phyloP scores from a whole-genome alignment of 2,113 vertebrate species.

The Brevimyrus niger region DNA sequence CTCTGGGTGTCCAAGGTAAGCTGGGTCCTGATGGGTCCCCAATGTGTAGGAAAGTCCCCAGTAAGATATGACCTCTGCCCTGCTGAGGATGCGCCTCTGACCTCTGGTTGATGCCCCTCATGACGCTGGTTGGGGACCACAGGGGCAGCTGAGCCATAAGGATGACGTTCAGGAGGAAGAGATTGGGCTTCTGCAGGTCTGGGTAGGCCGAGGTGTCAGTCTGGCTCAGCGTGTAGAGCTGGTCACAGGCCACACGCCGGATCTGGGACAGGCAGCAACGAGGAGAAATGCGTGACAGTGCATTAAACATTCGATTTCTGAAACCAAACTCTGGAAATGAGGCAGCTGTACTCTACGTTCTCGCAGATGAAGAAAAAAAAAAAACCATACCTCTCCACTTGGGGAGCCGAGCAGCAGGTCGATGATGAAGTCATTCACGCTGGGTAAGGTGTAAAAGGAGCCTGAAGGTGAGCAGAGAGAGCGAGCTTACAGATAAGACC shows the following conservation, averaged over 20 bases:
- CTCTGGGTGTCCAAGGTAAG: background rate
- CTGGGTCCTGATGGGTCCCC: background rate
- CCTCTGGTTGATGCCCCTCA: slow-evolving; percentile 98
- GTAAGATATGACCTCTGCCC: background rate
- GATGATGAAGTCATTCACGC: slow-evolving; percentile 93
- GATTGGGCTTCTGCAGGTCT: slow-evolving; percentile 90
- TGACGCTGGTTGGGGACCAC: slow-evolving; percentile 95
- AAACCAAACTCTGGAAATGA: background rate
- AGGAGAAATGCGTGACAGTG: background rate
- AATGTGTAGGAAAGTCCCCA: background rate
- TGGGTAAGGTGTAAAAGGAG: slow-evolving; percentile 90
- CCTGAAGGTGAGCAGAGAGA: slow-evolving; percentile 52
- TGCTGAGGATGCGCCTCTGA: background rate
- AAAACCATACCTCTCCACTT: slow-evolving; percentile 79
- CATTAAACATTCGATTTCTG: background rate
- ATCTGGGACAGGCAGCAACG: slow-evolving; percentile 61
- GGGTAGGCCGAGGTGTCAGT: slow-evolving; percentile 84
- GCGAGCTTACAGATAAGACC: background rate
- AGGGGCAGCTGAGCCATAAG: slow-evolving; percentile 90
- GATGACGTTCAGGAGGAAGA: slow-evolving; percentile 85
- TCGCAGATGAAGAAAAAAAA: background rate
- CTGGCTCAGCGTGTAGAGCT: slow-evolving; percentile 92
- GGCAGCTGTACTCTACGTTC: too few relatives aligned
- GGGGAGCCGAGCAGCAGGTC: slow-evolving; percentile 92
- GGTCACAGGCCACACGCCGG: slow-evolving; percentile 91